A percentile compares a stretch with the other conserved stretches of the same genome.
Conservation (phyloP, 2,797 vertebrate genomes). For the Agapornis canus region DNA sequence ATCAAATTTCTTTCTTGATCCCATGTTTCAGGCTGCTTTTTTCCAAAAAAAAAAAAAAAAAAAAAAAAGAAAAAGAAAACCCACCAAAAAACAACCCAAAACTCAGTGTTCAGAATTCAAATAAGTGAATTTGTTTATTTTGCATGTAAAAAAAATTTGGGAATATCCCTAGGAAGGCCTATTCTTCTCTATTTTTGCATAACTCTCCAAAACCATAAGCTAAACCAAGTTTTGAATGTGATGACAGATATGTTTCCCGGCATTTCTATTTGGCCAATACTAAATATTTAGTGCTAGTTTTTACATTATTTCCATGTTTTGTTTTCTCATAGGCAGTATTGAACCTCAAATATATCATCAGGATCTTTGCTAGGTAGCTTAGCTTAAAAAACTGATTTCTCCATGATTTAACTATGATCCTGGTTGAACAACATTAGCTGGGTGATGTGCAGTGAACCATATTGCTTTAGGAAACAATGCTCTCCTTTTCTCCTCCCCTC, state of each 20-base stretch:
- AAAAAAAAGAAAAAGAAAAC: background rate
- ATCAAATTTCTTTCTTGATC: background rate
- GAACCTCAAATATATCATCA: background rate
- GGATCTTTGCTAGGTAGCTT: constrained; percentile 2
- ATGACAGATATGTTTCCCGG: constrained; percentile 37
- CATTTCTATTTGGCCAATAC: background rate
- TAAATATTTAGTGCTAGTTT: constrained; percentile 20
- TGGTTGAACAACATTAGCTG: background rate
- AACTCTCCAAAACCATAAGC: constrained; percentile 12
- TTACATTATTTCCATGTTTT: constrained; percentile 33
- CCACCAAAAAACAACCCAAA: background rate
- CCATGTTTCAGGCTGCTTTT: background rate
- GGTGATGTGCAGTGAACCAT: background rate
- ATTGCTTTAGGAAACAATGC: background rate
- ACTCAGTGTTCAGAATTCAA: background rate
- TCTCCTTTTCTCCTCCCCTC: background rate
- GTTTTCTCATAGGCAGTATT: background rate
- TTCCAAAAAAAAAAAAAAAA: background rate
- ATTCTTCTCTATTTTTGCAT: background rate
- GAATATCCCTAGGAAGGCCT: background rate
- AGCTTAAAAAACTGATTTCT: constrained; percentile 7
- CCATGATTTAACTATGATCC: background rate
- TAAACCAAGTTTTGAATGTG: constrained; percentile 27
- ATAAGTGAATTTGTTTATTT: background rate
- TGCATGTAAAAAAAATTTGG: background rate